These are phyloP conservation scores for Oriolus oriolus DNA, from an alignment of 2,113 vertebrate species.

Conservation along the genomic window DNA sequence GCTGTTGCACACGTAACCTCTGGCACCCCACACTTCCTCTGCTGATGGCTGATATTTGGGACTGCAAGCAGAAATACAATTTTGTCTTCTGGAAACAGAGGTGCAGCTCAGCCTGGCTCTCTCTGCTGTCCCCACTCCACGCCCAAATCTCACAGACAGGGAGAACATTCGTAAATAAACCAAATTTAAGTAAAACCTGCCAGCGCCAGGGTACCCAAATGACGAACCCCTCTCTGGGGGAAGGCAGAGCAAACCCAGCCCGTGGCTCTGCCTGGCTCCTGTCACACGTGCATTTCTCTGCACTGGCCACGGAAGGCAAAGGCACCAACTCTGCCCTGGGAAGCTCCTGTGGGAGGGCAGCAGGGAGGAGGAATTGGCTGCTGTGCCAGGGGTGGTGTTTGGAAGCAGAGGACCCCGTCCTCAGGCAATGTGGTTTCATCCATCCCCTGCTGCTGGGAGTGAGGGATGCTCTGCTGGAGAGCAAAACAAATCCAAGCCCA, in stretches of 20 bases:
- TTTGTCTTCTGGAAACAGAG: not conserved
- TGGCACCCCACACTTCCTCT: not conserved
- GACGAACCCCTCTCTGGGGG: rapidly evolving
- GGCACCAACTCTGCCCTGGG: not conserved
- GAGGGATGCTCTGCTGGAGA: not conserved
- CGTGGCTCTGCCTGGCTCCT: not conserved
- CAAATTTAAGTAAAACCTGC: not conserved
- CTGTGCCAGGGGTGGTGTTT: not conserved
- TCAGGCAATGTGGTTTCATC: not conserved
- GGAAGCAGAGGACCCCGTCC: not conserved
- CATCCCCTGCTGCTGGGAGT: not conserved
- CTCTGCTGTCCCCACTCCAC: not conserved
- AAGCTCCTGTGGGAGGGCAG: not conserved
- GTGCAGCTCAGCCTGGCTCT: not conserved
- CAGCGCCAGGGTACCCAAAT: not conserved
- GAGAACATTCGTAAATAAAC: not conserved
- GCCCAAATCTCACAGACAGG: not conserved
- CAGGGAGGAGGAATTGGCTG: not conserved
- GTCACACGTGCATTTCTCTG: not conserved
- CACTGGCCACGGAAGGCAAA: not conserved
- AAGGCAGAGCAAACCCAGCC: not conserved
- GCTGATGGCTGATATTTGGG: not conserved
- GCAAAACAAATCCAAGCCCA: not conserved
- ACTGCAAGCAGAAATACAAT: not conserved
- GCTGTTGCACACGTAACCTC: not conserved